Base-by-base conservation (phyloP, 1,140 invertebrate genomes). In the Drosophila ercepeae region DNA sequence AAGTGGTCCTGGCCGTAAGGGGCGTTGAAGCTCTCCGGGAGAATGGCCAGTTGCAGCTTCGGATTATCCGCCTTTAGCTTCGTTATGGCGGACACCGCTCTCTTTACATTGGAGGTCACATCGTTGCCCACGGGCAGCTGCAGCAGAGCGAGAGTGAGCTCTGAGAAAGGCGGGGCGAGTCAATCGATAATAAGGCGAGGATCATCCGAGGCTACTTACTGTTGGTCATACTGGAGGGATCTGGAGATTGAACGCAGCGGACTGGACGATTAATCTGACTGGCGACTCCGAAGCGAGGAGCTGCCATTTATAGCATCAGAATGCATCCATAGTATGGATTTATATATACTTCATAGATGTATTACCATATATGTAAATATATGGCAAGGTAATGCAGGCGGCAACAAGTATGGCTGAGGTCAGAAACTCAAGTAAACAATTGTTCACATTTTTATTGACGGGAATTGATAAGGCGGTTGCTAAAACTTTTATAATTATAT, bases 1-100 rank as follows among this genome's bases (percentile, higher is more conserved):
- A 99, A 98, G 89, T 95, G 95, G 77, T 95, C 95, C 93, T 73
- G 46, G 32, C 45, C 69, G 92, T 98, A 99, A 0, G 97, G 97
- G 8, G 95, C 97, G 92, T 98, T 99, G 86, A 98, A 99, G 89
- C 97, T 98, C 93, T 99, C 97, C 6, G 97, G 97, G 13, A 98
- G 89, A n/a, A 98, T 93, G 45, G 98, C 89, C 51, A 96, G 92
- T 44, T 75, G 58, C 9, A 90, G 51, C 25, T 97, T 95, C 7
- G 96, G 95, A 63, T 94, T 93, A 51, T 93, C 84, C 81, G 95
- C 95, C 46, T 89, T 89, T 8, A 97, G 96, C 51, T 94, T 92
- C 65, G 94, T 93, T 39, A 98, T 95, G 34, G 95, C 92, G 39
- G 94, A 93, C 2, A 95, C 89, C 4, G 96, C 97, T 50, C 93